Percentiles rank a stretch among this genome's conserved stretches.
phyloP scores from a whole-genome alignment of 92 coral and sea anemone genomes.

The Chrysogorgia sp. region DNA sequence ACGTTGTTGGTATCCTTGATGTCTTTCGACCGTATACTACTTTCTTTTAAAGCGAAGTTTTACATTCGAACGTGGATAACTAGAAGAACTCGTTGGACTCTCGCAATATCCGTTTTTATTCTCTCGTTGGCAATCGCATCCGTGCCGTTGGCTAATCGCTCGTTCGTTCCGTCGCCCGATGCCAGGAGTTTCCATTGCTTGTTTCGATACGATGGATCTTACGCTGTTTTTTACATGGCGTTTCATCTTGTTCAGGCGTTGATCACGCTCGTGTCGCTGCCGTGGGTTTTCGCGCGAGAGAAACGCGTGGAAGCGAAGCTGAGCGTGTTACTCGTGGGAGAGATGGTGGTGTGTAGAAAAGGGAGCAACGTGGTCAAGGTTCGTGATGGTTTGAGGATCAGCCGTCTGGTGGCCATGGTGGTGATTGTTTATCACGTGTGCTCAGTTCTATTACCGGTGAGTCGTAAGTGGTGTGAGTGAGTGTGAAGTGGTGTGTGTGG shows the following conservation, averaged over 20 bases:
- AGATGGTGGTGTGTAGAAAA: conserved; percentile 26
- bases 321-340: conserved; percentile 35
- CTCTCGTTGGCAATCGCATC: conserved; percentile 15
- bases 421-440: conserved; percentile 30
- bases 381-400: conserved; percentile 23
- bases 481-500: no score
- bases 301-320: conserved; percentile 28
- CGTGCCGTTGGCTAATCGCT: conserved; percentile 3
- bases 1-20: conserved; percentile 11
- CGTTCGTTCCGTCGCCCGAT: conserved; percentile 28
- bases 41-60: conserved; percentile 1
- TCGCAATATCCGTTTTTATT: conserved; percentile 7
- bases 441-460: conserved; percentile 23
- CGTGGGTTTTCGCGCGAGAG: conserved; percentile 33
- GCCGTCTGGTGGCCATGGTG: conserved; percentile 8
- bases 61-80: conserved; percentile 20
- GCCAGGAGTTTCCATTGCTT: conserved; percentile 26
- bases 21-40: conserved; percentile 3
- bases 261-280: not conserved
- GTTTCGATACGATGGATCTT: conserved; percentile 10
- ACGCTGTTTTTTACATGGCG: conserved; percentile 24
- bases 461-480: not conserved
- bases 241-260: conserved; percentile 16
- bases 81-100: not conserved
- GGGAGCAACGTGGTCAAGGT: conserved; percentile 7